These are phyloP conservation scores for Pyrocoelia pectoralis DNA, from an alignment of 2,888 invertebrate genomes.

Conservation along the genomic window DNA sequence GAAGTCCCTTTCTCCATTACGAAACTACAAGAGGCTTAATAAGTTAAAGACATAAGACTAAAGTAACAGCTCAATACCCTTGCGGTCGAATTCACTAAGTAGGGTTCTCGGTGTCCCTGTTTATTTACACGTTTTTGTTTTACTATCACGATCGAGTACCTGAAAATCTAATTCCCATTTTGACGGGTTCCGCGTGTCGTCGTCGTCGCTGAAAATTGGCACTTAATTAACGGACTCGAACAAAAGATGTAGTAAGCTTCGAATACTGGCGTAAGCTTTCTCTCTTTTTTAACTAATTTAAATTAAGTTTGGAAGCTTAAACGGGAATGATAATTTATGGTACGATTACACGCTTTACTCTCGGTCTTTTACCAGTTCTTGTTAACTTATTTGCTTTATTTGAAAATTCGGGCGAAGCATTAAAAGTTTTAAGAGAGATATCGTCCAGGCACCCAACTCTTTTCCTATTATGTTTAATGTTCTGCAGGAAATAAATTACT, in stretches of 20 bases:
- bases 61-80: too few species aligned
- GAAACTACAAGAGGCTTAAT: too few species aligned
- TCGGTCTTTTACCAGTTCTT: background rate
- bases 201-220: background rate
- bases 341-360: slow-evolving; percentile 4
- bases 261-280: background rate
- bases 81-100: slow-evolving; percentile 29
- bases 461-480: slow-evolving; percentile 9
- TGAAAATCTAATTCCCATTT: background rate
- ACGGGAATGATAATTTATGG: slow-evolving; percentile 14
- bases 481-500: slow-evolving; percentile 26
- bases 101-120: slow-evolving; percentile 16
- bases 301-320: slow-evolving; percentile 9
- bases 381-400: slow-evolving; percentile 12
- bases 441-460: background rate
- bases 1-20: too few species aligned
- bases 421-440: slow-evolving; percentile 15
- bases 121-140: slow-evolving; percentile 34
- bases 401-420: slow-evolving; percentile 11
- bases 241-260: background rate
- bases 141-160: slow-evolving; percentile 26
- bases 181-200: too few species aligned
- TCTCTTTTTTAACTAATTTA: slow-evolving; percentile 4
- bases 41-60: too few species aligned
- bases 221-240: background rate